Percentiles rank a stretch among this genome's conserved stretches.
Evolutionary conservation across 2,797 vertebrate genomes (phyloP).

Genomic region (Xerus rutilus): DNA sequence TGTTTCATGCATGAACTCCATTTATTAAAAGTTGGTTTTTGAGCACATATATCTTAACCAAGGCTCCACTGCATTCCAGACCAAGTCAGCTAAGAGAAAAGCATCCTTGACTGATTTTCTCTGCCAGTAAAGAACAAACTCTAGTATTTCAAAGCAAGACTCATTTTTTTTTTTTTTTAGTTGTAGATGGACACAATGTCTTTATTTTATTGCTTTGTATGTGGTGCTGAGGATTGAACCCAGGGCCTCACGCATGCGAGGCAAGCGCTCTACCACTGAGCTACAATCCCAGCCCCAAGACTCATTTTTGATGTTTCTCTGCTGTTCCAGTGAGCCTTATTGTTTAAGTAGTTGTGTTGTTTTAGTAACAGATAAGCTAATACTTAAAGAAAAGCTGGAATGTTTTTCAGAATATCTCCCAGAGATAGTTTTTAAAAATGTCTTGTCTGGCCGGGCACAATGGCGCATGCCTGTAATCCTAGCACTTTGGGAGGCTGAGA

Average conservation of each 20-base stretch:
- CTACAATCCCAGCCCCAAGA: too few relatives aligned
- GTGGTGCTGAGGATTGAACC: too few relatives aligned
- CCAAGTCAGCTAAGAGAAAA: conserved; percentile 94
- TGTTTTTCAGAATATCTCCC: conserved; percentile 73
- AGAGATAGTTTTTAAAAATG: conserved; percentile 94
- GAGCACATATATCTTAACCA: conserved; percentile 94
- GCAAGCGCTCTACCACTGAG: too few relatives aligned
- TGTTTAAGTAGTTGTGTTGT: conserved; percentile 52
- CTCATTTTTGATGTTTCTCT: conserved; percentile 89
- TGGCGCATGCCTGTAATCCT: too few relatives aligned
- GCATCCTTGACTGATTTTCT: conserved; percentile 95
- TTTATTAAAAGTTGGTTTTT: conserved; percentile 90
- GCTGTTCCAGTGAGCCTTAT: conserved; percentile 90
- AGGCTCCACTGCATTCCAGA: conserved; percentile 94
- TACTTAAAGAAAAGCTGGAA: too few relatives aligned
- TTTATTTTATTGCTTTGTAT: too few relatives aligned
- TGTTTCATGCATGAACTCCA: conserved; percentile 76
- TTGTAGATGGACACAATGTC: too few relatives aligned
- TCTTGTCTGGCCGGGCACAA: too few relatives aligned
- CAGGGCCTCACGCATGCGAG: too few relatives aligned
- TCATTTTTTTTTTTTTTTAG: conserved; percentile 81
- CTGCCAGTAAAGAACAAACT: conserved; percentile 95
- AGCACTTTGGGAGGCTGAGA: too few relatives aligned
- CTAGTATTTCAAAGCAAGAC: conserved; percentile 91
- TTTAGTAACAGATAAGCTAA: conserved; percentile 76